Evolutionary conservation across 2,797 vertebrate genomes (phyloP).

Genomic region (Microtus agrestis): DNA sequence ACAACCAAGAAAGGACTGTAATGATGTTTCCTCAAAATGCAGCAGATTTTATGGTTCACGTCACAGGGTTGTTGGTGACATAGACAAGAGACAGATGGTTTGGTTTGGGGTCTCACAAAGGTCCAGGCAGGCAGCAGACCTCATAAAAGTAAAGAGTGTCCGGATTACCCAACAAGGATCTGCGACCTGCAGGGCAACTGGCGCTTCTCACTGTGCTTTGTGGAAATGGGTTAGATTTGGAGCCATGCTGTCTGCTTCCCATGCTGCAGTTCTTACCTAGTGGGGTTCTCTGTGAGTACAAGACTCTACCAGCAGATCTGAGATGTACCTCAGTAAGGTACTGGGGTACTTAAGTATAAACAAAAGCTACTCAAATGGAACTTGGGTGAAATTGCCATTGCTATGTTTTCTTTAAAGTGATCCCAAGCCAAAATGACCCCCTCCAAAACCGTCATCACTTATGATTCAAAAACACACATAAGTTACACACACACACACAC

Average conservation of each 20-base stretch:
- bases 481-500: not conserved
- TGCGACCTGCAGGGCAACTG: not conserved
- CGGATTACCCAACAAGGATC: not conserved
- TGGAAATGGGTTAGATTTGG: slow-evolving; percentile 58
- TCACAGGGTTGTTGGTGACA: not conserved
- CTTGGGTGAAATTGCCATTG: not conserved
- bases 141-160: not conserved
- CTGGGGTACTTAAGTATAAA: not conserved
- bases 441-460: not conserved
- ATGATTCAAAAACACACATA: not conserved
- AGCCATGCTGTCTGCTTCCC: not conserved
- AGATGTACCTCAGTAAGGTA: not conserved
- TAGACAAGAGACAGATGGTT: not conserved
- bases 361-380: not conserved
- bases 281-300: not conserved
- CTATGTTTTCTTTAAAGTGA: slow-evolving; percentile 46
- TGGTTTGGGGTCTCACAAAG: not conserved
- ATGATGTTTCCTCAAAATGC: not conserved
- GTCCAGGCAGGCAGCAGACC: not conserved
- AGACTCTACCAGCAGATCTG: not conserved
- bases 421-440: not conserved
- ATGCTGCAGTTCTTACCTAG: not conserved
- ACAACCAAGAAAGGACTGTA: slow-evolving; percentile 21
- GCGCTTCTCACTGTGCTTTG: slow-evolving; percentile 32
- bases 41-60: not conserved